Conservation (phyloP, 2,113 vertebrate genomes). For the Daphoenositta chrysoptera region DNA sequence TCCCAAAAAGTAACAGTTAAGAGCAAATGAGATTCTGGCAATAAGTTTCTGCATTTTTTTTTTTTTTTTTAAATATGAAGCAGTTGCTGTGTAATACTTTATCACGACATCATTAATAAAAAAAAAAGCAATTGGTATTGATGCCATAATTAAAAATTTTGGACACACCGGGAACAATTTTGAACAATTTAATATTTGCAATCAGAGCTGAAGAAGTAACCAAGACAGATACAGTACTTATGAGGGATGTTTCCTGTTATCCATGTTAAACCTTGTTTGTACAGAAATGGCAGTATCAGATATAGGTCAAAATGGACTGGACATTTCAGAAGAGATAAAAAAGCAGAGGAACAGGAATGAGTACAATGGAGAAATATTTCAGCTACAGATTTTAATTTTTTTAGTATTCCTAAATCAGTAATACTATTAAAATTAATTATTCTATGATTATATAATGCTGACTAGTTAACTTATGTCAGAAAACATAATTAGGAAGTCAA, state of each 20-base stretch:
- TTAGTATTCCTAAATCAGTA: not conserved
- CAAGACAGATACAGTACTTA: not conserved
- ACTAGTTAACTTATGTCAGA: not conserved
- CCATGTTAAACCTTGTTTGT: not conserved
- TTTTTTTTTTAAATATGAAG: not conserved
- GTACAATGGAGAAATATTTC: not conserved
- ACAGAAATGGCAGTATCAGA: not conserved
- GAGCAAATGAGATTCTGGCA: not conserved
- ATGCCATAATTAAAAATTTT: not conserved
- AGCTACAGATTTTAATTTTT: not conserved
- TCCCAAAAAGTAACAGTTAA: not conserved
- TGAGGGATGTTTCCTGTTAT: not conserved
- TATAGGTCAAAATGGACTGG: not conserved
- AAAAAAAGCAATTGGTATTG: not conserved
- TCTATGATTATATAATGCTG: not conserved
- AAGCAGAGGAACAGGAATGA: not conserved
- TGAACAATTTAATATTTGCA: not conserved
- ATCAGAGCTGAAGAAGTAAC: not conserved
- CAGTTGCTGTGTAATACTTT: not conserved
- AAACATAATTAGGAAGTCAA: not conserved
- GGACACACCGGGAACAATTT: not conserved
- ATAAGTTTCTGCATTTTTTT: not conserved
- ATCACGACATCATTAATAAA: not conserved
- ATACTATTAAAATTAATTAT: not conserved
- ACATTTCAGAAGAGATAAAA: not conserved